These are phyloP conservation scores for Choloepus hoffmanni DNA, from an alignment of 2,113 vertebrate species.

Conservation along the genomic window DNA sequence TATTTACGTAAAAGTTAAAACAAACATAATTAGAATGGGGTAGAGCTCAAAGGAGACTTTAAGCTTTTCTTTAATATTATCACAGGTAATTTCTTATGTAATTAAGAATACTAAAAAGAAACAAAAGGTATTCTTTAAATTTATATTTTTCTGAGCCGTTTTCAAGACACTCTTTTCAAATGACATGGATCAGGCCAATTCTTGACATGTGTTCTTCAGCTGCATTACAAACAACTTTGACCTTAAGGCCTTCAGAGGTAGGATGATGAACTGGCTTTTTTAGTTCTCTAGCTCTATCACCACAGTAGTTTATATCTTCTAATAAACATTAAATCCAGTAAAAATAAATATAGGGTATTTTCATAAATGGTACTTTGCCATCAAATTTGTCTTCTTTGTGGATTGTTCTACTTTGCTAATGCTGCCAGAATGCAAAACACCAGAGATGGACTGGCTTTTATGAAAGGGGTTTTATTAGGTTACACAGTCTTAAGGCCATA, in stretches of 20 bases:
- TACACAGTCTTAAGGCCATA: too few relatives aligned
- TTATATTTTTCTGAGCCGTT: neutral
- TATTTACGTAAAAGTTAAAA: neutral
- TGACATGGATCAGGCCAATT: neutral
- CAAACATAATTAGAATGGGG: neutral
- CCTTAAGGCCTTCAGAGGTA: neutral
- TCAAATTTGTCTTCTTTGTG: neutral
- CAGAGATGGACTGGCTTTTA: too few relatives aligned
- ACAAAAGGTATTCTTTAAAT: neutral
- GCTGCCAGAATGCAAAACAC: too few relatives aligned
- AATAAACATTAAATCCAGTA: conserved; percentile 24
- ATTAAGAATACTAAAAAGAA: neutral
- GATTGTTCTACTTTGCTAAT: too few relatives aligned
- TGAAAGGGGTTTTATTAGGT: too few relatives aligned
- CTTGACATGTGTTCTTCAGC: neutral
- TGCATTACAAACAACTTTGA: neutral
- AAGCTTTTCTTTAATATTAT: neutral
- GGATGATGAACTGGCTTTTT: neutral
- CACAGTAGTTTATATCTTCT: neutral
- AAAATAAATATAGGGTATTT: neutral
- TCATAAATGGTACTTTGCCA: neutral
- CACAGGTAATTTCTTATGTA: neutral
- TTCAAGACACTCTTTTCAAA: neutral
- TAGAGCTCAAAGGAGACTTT: neutral
- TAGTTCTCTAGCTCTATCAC: neutral